These are phyloP conservation scores for Thamnophis elegans DNA, from an alignment of 2,797 vertebrate species.

Conservation along the genomic window DNA sequence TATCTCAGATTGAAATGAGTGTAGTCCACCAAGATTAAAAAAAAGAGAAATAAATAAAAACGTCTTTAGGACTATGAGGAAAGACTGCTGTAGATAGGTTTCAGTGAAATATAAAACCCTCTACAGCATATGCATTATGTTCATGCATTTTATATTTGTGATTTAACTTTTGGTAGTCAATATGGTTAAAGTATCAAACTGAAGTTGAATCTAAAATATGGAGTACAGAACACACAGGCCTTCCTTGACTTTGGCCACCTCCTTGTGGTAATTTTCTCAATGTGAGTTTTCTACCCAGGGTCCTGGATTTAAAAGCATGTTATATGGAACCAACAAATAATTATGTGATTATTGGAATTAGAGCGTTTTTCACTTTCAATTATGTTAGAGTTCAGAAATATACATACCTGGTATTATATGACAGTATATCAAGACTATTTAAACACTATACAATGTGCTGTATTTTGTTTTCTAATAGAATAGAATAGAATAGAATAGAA, in stretches of 20 bases:
- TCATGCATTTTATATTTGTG: not conserved
- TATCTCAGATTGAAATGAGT: not conserved
- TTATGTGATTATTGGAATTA: not conserved
- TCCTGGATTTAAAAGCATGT: not conserved
- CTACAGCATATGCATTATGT: not conserved
- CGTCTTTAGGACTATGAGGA: not conserved
- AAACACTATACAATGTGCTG: slow-evolving; percentile 8
- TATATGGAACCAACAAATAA: slow-evolving; percentile 33
- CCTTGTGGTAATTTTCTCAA: not conserved
- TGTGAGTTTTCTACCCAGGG: not conserved
- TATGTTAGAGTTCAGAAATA: not conserved
- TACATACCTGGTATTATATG: not conserved
- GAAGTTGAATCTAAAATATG: not conserved
- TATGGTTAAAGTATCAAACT: not conserved
- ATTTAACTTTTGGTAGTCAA: not conserved
- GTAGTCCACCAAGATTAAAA: not conserved
- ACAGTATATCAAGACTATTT: not conserved
- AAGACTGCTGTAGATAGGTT: not conserved
- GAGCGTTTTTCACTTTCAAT: not conserved
- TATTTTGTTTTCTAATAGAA: not conserved
- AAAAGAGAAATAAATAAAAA: not conserved
- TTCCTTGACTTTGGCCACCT: slow-evolving; percentile 10
- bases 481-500: no score
- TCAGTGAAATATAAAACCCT: not conserved
- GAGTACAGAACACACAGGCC: not conserved